Evolutionary conservation across 2,113 vertebrate species (phyloP), one percentile per base, ranked within the genome.

Genomic region (Cinclus cinclus): DNA sequence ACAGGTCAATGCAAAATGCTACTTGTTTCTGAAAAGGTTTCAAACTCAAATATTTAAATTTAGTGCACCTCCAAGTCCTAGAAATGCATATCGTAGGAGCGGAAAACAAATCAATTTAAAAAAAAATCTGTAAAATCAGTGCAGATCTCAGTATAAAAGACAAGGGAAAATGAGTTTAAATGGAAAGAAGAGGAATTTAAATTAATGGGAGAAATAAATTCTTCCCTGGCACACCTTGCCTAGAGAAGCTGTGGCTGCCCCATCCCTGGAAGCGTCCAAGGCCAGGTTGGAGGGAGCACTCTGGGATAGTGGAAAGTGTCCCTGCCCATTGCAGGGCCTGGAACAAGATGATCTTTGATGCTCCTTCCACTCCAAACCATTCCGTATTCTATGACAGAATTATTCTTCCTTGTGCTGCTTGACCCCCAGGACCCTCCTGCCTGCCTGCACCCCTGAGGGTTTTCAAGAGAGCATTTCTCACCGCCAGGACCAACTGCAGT

Each of bases 401-500:
- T 13, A 56, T 37, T 37, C 35, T 17, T 39, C 62, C 44, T 42
- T 11, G 47, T 10, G 74, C 52, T 93, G 41, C 56, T 42, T 6
- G 3, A 67, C 28, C 90, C 62, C 42, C 30, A 20, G 37, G 63
- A 64, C 20, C 6, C 58, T 35, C 21, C 74, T 59, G 39, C 27
- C 69, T 70, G 79, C 27, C 71, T 56, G 33, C 13, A 6, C 14
- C 49, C 46, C 67, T 44, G 50, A 31, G 75, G 83, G 42, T 42
- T 76, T 70, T 15, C 63, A 47, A 6, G 80, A 63, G 76, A 89
- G 27, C 33, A 13, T 37, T 90, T 74, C 68, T 60, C 73, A 64
- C 31, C 0, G 35, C 52, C 83, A 96, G 94, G 91, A 97, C 94
- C 73, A 96, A 87, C 92, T 96, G 76, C 62, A n/a, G 89, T n/a